Base-by-base conservation (phyloP, 2,888 invertebrate genomes). In the Gymnocheta viridis region DNA sequence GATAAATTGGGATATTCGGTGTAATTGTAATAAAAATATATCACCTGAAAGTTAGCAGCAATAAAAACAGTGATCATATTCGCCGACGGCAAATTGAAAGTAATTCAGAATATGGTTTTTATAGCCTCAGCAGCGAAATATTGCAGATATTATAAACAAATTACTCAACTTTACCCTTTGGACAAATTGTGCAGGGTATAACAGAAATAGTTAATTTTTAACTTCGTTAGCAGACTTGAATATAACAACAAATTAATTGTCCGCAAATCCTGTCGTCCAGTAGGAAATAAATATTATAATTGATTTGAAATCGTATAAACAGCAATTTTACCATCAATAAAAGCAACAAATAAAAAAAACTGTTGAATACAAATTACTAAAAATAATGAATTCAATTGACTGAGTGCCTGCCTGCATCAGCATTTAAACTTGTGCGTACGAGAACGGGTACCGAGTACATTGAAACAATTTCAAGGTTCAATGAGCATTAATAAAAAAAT, bases 191-290 rank as follows among this genome's bases (percentile, higher is more conserved):
- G 17, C 9, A 17, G 56, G 7, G 29, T 17, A 47, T 4, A 64
- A 47, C n/a, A 58, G 47, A 77, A 77, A 77, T 49, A 82, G 77
- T 82, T 85, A 81, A 81, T 74, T 35, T 74, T 66, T 6, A 74
- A 22, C 2, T 35, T 38, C 2, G 17, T 54, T 69, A 38, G 24
- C 29, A 27, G 35, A 27, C 38, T 62, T 27, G 17, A 56, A 17
- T 19, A 64, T 19, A 56, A 29, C 38, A 72, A 88, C 88, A 88
- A 90, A 91, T 90, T 91, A 91, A 90, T 90, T 88, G 91, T 89
- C 91, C 91, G 91, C 91, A 90, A 91, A 90, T 91, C 91, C 90
- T 90, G 91, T 89, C 87, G 86, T 86, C 86, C 86, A 85, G 74
- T 82, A 82, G 69, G 78, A 62, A 77, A 73, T 44, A 73, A 83